A percentile compares a stretch with the other conserved stretches of the same genome.
These are phyloP conservation scores for Notamacropus eugenii DNA, from an alignment of 2,797 vertebrate genomes.

Conservation along the genomic window DNA sequence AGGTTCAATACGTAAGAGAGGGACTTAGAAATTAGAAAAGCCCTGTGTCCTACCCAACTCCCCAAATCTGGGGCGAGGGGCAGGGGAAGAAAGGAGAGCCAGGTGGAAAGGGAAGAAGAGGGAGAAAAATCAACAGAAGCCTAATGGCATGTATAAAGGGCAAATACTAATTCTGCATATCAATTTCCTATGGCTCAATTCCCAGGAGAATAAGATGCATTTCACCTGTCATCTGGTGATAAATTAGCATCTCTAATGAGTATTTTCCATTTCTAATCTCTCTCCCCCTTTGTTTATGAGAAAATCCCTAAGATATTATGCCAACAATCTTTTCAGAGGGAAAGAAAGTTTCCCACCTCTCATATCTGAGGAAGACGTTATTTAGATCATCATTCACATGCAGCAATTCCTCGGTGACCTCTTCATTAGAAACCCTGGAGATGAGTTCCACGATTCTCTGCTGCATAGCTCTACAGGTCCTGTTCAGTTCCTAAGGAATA, in stretches of 20 bases:
- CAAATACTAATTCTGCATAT: slow-evolving; percentile 25
- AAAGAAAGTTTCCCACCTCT: slow-evolving; percentile 88
- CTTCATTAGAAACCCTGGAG: slow-evolving; percentile 95
- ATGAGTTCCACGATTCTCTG: slow-evolving; percentile 97
- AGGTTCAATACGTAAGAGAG: slow-evolving; percentile 58
- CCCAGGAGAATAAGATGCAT: slow-evolving; percentile 44
- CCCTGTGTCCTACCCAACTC: neutral
- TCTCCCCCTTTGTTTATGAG: slow-evolving; percentile 27
- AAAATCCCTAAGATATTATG: slow-evolving; percentile 25
- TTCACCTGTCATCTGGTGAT: slow-evolving; percentile 48
- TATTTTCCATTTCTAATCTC: slow-evolving; percentile 41
- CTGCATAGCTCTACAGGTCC: slow-evolving; percentile 97
- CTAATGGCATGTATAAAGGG: slow-evolving; percentile 39
- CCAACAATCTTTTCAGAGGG: slow-evolving; percentile 24
- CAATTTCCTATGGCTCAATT: slow-evolving; percentile 55
- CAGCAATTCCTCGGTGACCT: slow-evolving; percentile 96
- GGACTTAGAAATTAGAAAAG: slow-evolving; percentile 42
- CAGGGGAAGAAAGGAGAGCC: neutral
- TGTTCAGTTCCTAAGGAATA: slow-evolving; percentile 93
- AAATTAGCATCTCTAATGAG: slow-evolving; percentile 62
- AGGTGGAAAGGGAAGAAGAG: neutral
- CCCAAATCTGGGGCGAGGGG: neutral
- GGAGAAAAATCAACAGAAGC: neutral
- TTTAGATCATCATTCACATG: slow-evolving; percentile 98
- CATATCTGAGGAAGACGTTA: slow-evolving; percentile 97